Percentiles rank a stretch among this genome's conserved stretches.
These are phyloP conservation scores for Whitmania pigra DNA, from an alignment of 1,140 invertebrate genomes.

Conservation along the genomic window DNA sequence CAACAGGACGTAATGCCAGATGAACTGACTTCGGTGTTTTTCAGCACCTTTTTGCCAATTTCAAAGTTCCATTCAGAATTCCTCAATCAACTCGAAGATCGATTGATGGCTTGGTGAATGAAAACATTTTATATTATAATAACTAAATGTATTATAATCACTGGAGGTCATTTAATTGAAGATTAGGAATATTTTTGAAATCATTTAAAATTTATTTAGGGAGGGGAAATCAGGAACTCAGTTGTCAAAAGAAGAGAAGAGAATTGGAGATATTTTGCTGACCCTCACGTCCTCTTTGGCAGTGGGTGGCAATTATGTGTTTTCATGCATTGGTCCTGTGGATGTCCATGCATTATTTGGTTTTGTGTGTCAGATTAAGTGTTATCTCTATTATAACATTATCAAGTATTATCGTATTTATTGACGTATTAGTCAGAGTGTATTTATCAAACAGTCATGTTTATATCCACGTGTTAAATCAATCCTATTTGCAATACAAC, in stretches of 20 bases:
- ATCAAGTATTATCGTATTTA: no score
- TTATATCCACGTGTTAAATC: no score
- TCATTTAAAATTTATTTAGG: neutral
- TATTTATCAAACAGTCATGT: no score
- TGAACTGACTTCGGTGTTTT: slow-evolving; percentile 45
- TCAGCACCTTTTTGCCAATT: slow-evolving; percentile 53
- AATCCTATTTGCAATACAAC: no score
- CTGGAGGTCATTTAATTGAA: slow-evolving; percentile 1
- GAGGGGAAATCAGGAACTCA: slow-evolving; percentile 10
- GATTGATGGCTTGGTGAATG: slow-evolving; percentile 52
- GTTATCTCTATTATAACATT: no score
- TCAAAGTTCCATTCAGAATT: slow-evolving; percentile 54
- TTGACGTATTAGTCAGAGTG: no score
- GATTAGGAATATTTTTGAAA: neutral
- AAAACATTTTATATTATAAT: neutral
- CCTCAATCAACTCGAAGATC: slow-evolving; percentile 55
- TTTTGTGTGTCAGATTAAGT: no score
- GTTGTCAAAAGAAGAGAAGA: slow-evolving; percentile 1
- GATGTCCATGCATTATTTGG: no score
- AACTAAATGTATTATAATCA: neutral
- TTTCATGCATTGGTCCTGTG: no score
- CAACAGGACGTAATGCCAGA: slow-evolving; percentile 48
- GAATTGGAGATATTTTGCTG: slow-evolving; percentile 12
- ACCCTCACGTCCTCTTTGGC: neutral
- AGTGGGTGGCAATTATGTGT: neutral